These are phyloP conservation scores for Adoxophyes honmai DNA, from an alignment of 1,140 invertebrate species.

Conservation along the genomic window DNA sequence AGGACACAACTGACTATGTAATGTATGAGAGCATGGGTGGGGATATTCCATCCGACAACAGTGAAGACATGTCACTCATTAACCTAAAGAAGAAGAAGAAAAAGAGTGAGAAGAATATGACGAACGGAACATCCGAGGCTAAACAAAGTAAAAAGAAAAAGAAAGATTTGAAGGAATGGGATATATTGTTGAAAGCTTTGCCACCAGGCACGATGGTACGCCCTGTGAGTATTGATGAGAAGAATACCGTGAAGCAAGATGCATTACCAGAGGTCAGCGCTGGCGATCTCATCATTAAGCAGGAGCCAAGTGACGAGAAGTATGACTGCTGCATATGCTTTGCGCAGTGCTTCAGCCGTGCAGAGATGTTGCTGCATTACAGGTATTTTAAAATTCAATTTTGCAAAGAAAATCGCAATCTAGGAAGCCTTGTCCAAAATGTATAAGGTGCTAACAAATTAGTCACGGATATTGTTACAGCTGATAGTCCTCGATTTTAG, in stretches of 20 bases:
- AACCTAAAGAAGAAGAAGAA: constrained; percentile 52
- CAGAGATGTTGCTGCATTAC: constrained; percentile 61
- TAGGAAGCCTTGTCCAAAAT: too few relatives aligned
- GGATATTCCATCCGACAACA: constrained; percentile 42
- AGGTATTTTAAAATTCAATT: too few relatives aligned
- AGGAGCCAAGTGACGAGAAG: constrained; percentile 22
- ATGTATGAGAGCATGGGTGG: constrained; percentile 13
- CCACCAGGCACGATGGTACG: constrained; percentile 21
- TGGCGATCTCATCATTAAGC: not conserved
- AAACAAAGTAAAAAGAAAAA: constrained; percentile 41
- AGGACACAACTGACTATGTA: constrained; percentile 19
- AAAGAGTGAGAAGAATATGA: constrained; percentile 26
- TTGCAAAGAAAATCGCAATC: too few relatives aligned
- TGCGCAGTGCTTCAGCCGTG: constrained; percentile 35
- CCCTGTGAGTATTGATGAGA: constrained; percentile 25
- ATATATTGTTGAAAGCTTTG: constrained; percentile 28
- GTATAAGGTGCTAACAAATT: too few relatives aligned
- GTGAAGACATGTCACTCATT: constrained; percentile 53
- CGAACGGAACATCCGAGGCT: constrained; percentile 33
- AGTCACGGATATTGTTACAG: too few relatives aligned
- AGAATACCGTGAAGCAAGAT: constrained; percentile 14
- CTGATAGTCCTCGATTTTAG: too few relatives aligned
- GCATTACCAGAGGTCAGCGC: constrained; percentile 16
- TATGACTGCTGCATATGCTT: constrained; percentile 68
- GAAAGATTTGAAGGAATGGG: constrained; percentile 31